These are phyloP conservation scores for Glomeris maerens DNA, from an alignment of 1,140 invertebrate genomes.

Conservation along the genomic window DNA sequence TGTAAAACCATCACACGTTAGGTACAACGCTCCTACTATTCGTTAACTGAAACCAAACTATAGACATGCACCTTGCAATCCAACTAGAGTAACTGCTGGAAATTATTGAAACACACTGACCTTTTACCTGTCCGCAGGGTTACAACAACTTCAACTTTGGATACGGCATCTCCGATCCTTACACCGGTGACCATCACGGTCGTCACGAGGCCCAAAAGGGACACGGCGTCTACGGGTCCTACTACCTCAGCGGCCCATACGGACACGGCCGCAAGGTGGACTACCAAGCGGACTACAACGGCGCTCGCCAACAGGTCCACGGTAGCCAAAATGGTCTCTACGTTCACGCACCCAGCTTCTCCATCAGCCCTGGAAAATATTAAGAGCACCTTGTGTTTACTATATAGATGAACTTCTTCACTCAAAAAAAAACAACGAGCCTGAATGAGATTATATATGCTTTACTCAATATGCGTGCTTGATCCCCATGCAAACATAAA, in stretches of 20 bases:
- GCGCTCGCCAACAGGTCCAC: not conserved
- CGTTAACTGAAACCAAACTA: no score
- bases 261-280: not conserved
- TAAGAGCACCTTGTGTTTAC: not conserved
- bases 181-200: slow-evolving; percentile 5
- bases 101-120: no score
- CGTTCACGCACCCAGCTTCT: slow-evolving; percentile 2
- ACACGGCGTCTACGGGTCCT: not conserved
- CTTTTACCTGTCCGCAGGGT: slow-evolving; percentile 2
- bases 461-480: no score
- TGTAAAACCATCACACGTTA: no score
- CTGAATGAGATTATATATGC: no score
- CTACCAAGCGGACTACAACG: not conserved
- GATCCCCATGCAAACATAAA: no score
- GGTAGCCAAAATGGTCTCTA: slow-evolving; percentile 5
- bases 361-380: slow-evolving; percentile 3
- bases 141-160: slow-evolving; percentile 6
- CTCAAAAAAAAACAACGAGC: no score
- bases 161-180: not conserved
- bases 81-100: no score
- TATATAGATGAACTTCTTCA: not conserved
- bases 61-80: no score
- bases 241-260: not conserved
- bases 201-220: not conserved
- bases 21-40: no score